Base-by-base conservation (phyloP, 2,797 vertebrate species). In the Sebastes kiyomatsui region DNA sequence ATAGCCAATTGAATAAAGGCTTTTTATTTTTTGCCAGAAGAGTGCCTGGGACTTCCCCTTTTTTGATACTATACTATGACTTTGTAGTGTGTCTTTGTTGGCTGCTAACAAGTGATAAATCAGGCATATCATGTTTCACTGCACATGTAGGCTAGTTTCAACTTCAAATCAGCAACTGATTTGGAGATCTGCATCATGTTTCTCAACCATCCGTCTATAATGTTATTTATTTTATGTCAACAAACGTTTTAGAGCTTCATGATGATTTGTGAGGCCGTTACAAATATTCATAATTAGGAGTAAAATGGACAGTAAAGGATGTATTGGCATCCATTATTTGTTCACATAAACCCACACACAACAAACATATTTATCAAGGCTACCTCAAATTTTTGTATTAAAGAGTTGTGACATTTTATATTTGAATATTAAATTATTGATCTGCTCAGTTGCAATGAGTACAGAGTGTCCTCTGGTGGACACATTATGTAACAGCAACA, bases 401-500 rank as follows among this genome's bases (percentile, higher is more conserved):
- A 28, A 66, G 9, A 13, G 7, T 13, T 64, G 20, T 23, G 13
- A 52, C 28, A 38, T 52, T n/a, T 22, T 33, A 73, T 14, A 25
- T 52, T 54, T 25, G 5, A 23, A 30, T 35, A 7, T 23, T 25
- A 46, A 28, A 46, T 4, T 2, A 46, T 4, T 2, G 2, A 16
- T 10, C 11, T 27, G 66, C 25, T 56, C 4, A 46, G 6, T 7
- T 54, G 6, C 1, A 30, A 14, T 35, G 6, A 46, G 46, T 28
- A 3, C 6, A 77, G 13, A 13, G 14, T 18, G 72, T 58, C 7
- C 59, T 69, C 71, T 81, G 14, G 18, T 76, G 80, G 77, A 67
- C 16, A 77, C 11, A 52, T 10, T 0, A 28, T 81, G 33, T 49
- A 67, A 82, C 42, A 59, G 30, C 18, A 1, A 67, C 25, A 25